These are phyloP conservation scores for Mystacornis crossleyi DNA, from an alignment of 2,113 vertebrate species.

Conservation along the genomic window DNA sequence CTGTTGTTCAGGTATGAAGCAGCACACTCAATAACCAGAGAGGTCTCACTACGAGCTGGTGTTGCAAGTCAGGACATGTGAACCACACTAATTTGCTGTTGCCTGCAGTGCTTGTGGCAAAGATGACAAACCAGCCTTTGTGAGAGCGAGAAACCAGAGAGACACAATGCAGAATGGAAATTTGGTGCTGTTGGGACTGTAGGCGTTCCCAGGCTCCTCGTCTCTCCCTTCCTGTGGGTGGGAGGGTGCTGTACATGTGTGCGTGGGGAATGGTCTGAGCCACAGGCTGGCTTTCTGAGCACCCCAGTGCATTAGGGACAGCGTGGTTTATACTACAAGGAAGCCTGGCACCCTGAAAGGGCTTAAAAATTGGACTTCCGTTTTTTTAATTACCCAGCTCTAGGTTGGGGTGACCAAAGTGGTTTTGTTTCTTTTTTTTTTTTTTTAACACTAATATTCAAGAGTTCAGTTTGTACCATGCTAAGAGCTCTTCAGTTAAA, in stretches of 20 bases:
- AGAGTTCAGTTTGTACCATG: neutral
- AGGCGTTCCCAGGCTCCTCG: neutral
- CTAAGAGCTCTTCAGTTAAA: neutral
- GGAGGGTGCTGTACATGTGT: neutral
- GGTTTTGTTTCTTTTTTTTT: neutral
- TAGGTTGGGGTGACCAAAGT: neutral
- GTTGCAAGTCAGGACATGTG: neutral
- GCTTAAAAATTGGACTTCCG: neutral
- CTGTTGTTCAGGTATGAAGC: neutral
- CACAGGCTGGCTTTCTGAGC: neutral
- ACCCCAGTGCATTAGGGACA: neutral
- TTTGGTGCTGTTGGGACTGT: neutral
- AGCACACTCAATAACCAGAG: rapidly evolving
- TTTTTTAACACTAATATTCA: neutral
- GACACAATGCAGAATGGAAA: constrained; percentile 31
- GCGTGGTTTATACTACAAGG: rapidly evolving
- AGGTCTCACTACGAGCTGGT: neutral
- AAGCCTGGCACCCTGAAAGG: too few species aligned
- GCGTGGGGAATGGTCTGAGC: neutral
- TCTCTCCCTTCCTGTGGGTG: neutral
- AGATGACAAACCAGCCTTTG: constrained; percentile 46
- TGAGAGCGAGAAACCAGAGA: neutral
- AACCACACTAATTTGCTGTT: neutral
- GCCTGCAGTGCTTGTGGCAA: constrained; percentile 12
- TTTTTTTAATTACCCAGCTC: neutral